Conservation (phyloP, 2,113 vertebrate genomes). For the Solea senegalensis region DNA sequence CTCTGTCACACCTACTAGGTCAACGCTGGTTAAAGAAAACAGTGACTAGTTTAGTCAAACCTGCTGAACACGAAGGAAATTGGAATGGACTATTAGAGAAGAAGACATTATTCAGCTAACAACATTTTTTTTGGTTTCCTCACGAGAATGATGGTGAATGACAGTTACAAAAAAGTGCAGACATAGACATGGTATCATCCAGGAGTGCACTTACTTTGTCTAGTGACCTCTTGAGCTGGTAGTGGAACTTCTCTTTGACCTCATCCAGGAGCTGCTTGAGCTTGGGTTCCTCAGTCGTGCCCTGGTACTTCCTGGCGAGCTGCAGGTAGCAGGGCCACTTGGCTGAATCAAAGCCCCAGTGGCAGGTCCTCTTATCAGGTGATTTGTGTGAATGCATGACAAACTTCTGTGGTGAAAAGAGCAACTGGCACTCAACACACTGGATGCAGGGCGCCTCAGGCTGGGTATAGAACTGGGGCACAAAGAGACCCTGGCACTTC, state of each 20-base stretch:
- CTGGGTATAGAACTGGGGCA: conserved; percentile 93
- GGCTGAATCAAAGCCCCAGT: conserved; percentile 98
- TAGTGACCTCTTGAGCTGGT: conserved; percentile 84
- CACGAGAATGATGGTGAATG: not conserved
- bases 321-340: conserved; percentile 99
- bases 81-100: not conserved
- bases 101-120: not conserved
- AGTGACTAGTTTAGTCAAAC: conserved; percentile 29
- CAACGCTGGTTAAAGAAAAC: conserved; percentile 64
- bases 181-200: not conserved
- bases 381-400: conserved; percentile 98
- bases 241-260: conserved; percentile 96
- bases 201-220: conserved; percentile 88
- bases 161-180: conserved; percentile 1
- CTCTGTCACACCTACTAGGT: conserved; percentile 46
- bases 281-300: conserved; percentile 86
- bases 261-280: conserved; percentile 90
- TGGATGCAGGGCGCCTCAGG: conserved; percentile 93
- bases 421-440: conserved; percentile 94
- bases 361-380: conserved; percentile 98
- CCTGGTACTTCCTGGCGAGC: conserved; percentile 92
- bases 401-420: conserved; percentile 96
- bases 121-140: not conserved
- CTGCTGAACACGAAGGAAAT: conserved; percentile 19
- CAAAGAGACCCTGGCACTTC: conserved; percentile 96